phyloP scores from a whole-genome alignment of 2,797 vertebrate species.

The Lepus townsendii region DNA sequence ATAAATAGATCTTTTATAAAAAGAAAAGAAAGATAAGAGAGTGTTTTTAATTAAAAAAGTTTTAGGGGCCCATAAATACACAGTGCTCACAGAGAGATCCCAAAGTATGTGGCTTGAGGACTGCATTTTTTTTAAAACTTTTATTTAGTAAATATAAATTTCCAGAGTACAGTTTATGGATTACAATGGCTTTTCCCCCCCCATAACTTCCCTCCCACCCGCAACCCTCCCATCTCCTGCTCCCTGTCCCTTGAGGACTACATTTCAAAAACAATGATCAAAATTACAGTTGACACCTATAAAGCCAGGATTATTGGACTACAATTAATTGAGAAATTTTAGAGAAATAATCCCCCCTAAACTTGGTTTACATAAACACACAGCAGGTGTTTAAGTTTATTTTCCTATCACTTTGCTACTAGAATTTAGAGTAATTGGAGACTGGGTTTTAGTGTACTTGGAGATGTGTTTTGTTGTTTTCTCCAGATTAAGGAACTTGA shows the following conservation, averaged over 20 bases:
- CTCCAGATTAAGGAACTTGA: constrained; percentile 33
- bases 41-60: neutral
- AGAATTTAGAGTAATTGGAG: constrained; percentile 73
- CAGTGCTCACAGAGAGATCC: neutral
- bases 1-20: no score
- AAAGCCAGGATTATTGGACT: constrained; percentile 33
- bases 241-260: neutral
- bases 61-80: neutral
- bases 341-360: constrained; percentile 61
- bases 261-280: neutral
- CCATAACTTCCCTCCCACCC: no score
- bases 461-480: constrained; percentile 44
- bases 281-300: neutral
- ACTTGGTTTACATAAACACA: constrained; percentile 78
- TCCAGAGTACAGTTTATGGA: no score
- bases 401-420: constrained; percentile 71
- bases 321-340: constrained; percentile 61
- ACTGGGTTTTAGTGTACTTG: constrained; percentile 50
- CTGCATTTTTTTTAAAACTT: neutral
- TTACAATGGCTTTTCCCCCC: no score
- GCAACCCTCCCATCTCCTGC: no score
- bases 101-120: neutral
- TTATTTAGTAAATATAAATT: no score
- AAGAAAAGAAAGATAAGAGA: neutral
- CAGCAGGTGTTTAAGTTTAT: constrained; percentile 78